Percentiles rank a stretch among this genome's conserved stretches.
These are phyloP conservation scores for Atopsyche davidsoni DNA, from an alignment of 1,140 invertebrate genomes.

Conservation along the genomic window DNA sequence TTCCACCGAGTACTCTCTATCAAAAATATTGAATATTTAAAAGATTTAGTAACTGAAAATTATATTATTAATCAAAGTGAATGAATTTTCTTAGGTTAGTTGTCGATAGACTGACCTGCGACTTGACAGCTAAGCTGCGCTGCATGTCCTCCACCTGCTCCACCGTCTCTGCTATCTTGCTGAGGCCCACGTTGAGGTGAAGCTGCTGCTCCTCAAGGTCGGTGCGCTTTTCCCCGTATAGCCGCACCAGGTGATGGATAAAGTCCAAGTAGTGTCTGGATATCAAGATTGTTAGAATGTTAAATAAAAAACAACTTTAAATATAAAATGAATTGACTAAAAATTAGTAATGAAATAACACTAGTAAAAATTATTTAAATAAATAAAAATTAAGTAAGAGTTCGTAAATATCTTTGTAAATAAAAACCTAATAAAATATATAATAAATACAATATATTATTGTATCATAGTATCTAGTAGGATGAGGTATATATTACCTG, in stretches of 20 bases:
- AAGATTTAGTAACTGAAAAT: no score
- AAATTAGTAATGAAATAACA: no score
- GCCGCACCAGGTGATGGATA: slow-evolving; percentile 98
- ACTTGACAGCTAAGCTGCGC: slow-evolving; percentile 95
- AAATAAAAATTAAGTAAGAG: no score
- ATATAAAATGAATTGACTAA: no score
- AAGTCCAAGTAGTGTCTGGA: slow-evolving; percentile 98
- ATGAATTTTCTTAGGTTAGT: no score
- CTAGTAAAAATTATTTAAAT: no score
- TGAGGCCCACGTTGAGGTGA: slow-evolving; percentile 96
- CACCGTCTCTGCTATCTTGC: slow-evolving; percentile 98
- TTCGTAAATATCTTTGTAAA: neutral
- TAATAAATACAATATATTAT: neutral
- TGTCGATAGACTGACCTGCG: no score
- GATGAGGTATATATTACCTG: no score
- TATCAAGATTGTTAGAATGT: no score
- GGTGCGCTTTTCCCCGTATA: slow-evolving; percentile 96
- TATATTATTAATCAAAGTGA: neutral
- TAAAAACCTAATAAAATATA: neutral
- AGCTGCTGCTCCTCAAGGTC: slow-evolving; percentile 98
- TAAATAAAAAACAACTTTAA: no score
- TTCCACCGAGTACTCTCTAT: no score
- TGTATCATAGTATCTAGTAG: neutral
- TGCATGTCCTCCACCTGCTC: slow-evolving; percentile 99
- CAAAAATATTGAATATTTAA: no score